Evolutionary conservation across 2,888 invertebrate genomes (phyloP), one percentile per base, ranked within the genome.

Genomic region (Aporophyla nigra): DNA sequence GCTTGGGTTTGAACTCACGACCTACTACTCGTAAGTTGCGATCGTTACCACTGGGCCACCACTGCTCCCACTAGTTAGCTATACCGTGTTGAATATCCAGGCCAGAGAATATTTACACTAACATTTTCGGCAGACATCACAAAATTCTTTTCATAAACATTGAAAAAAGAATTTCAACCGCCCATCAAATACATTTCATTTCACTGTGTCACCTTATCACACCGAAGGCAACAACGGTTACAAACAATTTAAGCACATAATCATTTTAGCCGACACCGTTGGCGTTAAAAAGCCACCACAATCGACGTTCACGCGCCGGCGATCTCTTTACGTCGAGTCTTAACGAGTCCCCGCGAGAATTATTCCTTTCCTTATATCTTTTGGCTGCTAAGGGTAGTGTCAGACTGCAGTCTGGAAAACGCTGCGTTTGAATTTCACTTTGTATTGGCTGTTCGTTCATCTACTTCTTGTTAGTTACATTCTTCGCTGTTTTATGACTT

Each of bases 291-390:
- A 78, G 72, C 80, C 71, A 73, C 82, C 85, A 72, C 88, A 92
- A 92, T 92, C 91, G 87, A 90, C 86, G 80, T 86, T 91, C 86
- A 90, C 91, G 91, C 91, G 91, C 87, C 87, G 86, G 58, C 88
- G 90, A 79, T 78, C 78, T 72, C 74, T 88, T 79, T 72, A 76
- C 87, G 76, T 84, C 83, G 40, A 76, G 78, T 85, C 88, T 89
- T 91, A 92, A 91, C 91, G 91, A 91, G 88, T 88, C 88, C 89
- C 86, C 85, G 80, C 83, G 88, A 89, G 86, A 88, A 89, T 91
- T 91, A 89, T 90, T 89, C 83, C 83, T 84, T 84, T 85, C 86
- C 86, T 86, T 87, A 82, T 87, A 85, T 80, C 80, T 79, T 78
- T 82, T 78, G 59, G 53, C 51, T 80, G 68, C 10, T 70, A 59